phyloP scores from a whole-genome alignment of 2,888 invertebrate genomes.

The Poecilus cupreus region DNA sequence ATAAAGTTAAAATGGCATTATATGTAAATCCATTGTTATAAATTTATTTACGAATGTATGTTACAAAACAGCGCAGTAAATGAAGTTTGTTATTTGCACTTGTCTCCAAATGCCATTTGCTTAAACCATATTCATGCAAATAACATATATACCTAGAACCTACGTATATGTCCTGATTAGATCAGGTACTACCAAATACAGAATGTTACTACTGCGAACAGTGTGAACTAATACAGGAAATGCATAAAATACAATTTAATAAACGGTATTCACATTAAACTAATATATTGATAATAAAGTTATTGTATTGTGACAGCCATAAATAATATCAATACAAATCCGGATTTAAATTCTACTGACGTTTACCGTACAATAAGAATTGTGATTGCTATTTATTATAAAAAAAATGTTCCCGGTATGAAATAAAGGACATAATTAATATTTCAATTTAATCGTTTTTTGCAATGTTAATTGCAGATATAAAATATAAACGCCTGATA shows the following conservation, averaged over 20 bases:
- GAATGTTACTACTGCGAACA: not conserved
- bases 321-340: not conserved
- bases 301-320: not conserved
- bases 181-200: not conserved
- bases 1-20: no score
- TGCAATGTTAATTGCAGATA: conserved; percentile 7
- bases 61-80: not conserved
- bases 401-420: not conserved
- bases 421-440: conserved; percentile 2
- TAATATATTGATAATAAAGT: not conserved
- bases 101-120: not conserved
- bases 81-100: not conserved
- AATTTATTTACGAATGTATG: no score
- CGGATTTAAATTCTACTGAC: not conserved
- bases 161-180: not conserved
- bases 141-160: not conserved
- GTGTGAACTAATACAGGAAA: not conserved
- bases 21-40: no score
- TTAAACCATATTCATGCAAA: not conserved
- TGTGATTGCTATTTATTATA: no score
- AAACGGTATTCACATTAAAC: not conserved
- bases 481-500: not conserved
- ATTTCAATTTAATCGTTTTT: not conserved
- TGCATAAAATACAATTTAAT: not conserved
- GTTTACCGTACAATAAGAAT: not conserved